Conservation (phyloP, 1,140 invertebrate species). For the Probaryconus sp. region DNA sequence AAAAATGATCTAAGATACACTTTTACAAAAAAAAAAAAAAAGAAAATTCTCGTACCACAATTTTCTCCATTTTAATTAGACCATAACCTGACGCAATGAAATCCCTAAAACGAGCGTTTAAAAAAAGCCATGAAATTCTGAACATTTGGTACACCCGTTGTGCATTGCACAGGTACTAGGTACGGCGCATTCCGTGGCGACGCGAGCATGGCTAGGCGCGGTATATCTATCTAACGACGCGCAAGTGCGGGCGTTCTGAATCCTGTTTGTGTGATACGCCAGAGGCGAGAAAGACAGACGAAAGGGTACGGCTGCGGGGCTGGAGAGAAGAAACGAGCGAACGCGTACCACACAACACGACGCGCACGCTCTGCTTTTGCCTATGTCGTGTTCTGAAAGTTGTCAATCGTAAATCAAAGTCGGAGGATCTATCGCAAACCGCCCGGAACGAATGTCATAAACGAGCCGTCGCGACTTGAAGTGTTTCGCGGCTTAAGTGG, state of each 20-base stretch:
- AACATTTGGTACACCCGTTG: constrained; percentile 53
- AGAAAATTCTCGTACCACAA: too few relatives aligned
- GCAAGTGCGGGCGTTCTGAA: constrained; percentile 51
- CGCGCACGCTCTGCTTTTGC: constrained; percentile 52
- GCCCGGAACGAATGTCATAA: constrained; percentile 58
- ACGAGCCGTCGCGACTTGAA: constrained; percentile 61
- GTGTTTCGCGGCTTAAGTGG: constrained; percentile 55
- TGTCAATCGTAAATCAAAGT: constrained; percentile 74
- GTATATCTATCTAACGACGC: constrained; percentile 53
- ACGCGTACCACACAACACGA: constrained; percentile 55
- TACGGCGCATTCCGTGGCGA: constrained; percentile 65
- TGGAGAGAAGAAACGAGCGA: constrained; percentile 44
- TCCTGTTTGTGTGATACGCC: constrained; percentile 45
- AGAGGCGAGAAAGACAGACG: constrained; percentile 42
- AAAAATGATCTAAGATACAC: too few relatives aligned
- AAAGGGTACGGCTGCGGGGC: constrained; percentile 31
- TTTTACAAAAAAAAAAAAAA: too few relatives aligned
- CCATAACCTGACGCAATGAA: too few relatives aligned
- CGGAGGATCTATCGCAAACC: constrained; percentile 58
- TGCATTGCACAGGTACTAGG: constrained; percentile 55
- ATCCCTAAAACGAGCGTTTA: too few relatives aligned
- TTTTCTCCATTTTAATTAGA: too few relatives aligned
- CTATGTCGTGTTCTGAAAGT: constrained; percentile 70
- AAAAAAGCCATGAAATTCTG: too few relatives aligned
- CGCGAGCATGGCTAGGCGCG: constrained; percentile 55